Evolutionary conservation across 2,113 vertebrate species (phyloP).

Genomic region (Embiotoca jacksoni): DNA sequence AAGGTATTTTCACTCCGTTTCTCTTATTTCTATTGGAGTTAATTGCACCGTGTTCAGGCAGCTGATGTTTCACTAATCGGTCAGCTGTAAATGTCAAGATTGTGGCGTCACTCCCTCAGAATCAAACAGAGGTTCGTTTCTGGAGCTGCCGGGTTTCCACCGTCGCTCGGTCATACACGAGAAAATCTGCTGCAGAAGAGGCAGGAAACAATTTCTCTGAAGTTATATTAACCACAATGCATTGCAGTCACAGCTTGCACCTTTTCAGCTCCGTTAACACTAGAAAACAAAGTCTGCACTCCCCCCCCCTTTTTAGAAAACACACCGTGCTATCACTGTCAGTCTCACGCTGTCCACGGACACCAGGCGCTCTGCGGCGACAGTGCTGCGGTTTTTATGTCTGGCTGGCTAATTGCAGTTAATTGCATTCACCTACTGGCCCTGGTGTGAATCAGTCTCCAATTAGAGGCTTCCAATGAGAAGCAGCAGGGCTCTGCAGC

Average conservation of each 20-base stretch:
- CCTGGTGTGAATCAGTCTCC: constrained; percentile 38
- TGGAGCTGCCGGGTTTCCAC: not conserved
- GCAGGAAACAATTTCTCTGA: not conserved
- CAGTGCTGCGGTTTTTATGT: constrained; percentile 13
- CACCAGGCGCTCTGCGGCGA: constrained; percentile 6
- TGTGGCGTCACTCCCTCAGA: not conserved
- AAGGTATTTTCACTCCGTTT: not conserved
- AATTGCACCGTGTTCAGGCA: not conserved
- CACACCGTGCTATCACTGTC: constrained; percentile 17
- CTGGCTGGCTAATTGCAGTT: constrained; percentile 52
- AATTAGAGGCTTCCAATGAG: constrained; percentile 48
- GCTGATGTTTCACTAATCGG: constrained; percentile 8
- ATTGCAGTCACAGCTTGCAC: not conserved
- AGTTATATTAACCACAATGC: not conserved
- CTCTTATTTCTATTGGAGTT: constrained; percentile 9
- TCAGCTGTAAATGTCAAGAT: constrained; percentile 42
- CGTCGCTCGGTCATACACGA: not conserved
- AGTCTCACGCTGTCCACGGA: not conserved
- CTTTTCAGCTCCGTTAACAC: not conserved
- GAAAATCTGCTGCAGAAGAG: not conserved
- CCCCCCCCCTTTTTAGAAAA: not conserved
- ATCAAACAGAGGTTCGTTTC: not conserved
- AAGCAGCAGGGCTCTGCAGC: constrained; percentile 37
- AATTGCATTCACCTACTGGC: constrained; percentile 60
- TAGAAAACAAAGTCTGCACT: too few species aligned